Base-by-base conservation (phyloP, 2,888 invertebrate genomes). In the Drosophila algonquin region DNA sequence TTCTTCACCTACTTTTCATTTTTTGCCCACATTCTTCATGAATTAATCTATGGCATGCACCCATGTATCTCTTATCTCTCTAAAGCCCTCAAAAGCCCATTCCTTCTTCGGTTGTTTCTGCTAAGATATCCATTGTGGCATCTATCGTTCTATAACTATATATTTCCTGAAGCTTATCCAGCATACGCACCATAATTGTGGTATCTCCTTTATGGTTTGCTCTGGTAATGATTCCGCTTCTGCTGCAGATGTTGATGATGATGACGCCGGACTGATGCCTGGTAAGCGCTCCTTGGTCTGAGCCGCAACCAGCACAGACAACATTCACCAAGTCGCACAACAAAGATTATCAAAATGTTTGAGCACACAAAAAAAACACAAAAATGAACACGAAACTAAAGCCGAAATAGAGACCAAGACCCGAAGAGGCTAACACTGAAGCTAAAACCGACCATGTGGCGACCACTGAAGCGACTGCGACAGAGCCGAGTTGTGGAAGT, bases 391-490 rank as follows among this genome's bases (percentile, higher is more conserved):
- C 51, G 48, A 52, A 70, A 16, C 40, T 30, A 24, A 46, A 35
- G 16, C 53, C 47, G 44, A 30, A 48, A 35, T 30, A 56, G 45
- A 50, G 44, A 18, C 18, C 52, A 21, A 32, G 16, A 30, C 8
- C 7, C 3, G 7, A 50, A 16, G 12, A 18, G 16, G 7, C n/a
- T 35, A 16, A 51, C 50, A 48, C 6, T 44, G 35, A 12, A 12
- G 24, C 47, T 35, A 48, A 63, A 27, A 74, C 74, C 74, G 76
- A 69, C 40, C 74, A 55, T n/a, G 16, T 44, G 68, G 73, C 81
- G 68, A 77, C 50, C 79, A 73, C 76, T 74, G 64, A 53, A 68
- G 70, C 81, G 84, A 83, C 89, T 83, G 83, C 87, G 87, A 62
- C 74, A 73, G 79, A 73, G 85, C 79, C 62, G 69, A 63, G 84